Conservation (phyloP, 2,113 vertebrate species). For the Triplophysa dalaica region DNA sequence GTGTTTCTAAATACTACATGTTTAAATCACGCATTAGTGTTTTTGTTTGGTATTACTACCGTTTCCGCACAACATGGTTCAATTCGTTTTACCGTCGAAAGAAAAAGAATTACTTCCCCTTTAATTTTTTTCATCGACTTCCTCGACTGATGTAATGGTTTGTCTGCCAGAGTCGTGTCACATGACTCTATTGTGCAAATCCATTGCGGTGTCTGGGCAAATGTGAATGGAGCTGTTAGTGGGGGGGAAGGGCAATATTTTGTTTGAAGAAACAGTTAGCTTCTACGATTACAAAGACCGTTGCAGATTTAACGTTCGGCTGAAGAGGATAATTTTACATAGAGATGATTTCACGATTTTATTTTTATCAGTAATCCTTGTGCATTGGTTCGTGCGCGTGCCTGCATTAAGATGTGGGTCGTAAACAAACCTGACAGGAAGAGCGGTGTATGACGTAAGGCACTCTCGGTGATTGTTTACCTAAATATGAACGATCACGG, state of each 20-base stretch:
- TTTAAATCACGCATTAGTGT: neutral
- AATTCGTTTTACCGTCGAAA: slow-evolving; percentile 3
- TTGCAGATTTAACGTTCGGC: neutral
- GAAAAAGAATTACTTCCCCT: slow-evolving; percentile 54
- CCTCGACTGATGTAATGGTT: slow-evolving; percentile 77
- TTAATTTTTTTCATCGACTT: slow-evolving; percentile 67
- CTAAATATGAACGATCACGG: slow-evolving; percentile 14
- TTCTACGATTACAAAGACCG: slow-evolving; percentile 9
- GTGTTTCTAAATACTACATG: neutral
- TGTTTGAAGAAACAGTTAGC: slow-evolving; percentile 50
- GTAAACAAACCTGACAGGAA: slow-evolving; percentile 40
- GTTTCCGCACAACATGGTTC: neutral
- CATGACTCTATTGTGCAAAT: slow-evolving; percentile 66
- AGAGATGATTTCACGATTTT: neutral
- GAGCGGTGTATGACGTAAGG: slow-evolving; percentile 44
- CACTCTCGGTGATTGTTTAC: slow-evolving; percentile 23
- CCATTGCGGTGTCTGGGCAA: slow-evolving; percentile 47
- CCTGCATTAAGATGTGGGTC: slow-evolving; percentile 9
- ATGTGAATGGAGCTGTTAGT: slow-evolving; percentile 61
- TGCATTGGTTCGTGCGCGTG: neutral
- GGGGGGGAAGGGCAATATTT: slow-evolving; percentile 56
- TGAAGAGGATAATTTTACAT: neutral
- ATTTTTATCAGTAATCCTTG: neutral
- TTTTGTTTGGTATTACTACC: neutral
- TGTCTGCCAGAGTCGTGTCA: slow-evolving; percentile 72